phyloP scores from a whole-genome alignment of 2,888 invertebrate genomes.

The Drosophila paracracens region DNA sequence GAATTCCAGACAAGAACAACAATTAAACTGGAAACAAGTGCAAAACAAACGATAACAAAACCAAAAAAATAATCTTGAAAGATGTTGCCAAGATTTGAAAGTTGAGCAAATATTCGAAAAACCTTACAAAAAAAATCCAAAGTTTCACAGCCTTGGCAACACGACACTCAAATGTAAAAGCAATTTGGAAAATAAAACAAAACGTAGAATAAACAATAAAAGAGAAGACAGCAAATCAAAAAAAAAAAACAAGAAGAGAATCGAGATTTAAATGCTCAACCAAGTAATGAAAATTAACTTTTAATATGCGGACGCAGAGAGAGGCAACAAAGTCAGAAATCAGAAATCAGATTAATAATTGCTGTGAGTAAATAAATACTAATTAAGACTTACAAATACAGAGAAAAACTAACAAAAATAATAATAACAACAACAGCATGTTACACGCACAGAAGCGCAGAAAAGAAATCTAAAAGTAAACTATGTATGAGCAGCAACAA shows the following conservation, averaged over 20 bases:
- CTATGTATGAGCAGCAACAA: constrained; percentile 59
- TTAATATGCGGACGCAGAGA: constrained; percentile 36
- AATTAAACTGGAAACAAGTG: not conserved
- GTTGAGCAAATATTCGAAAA: constrained; percentile 20
- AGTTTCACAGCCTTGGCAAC: constrained; percentile 54
- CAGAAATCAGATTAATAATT: constrained; percentile 63
- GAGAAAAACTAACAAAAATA: constrained; percentile 24
- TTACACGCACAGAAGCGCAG: constrained; percentile 58
- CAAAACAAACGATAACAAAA: not conserved
- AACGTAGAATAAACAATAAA: constrained; percentile 41
- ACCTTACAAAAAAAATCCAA: constrained; percentile 28
- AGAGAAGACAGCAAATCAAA: not conserved
- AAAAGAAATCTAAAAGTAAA: constrained; percentile 78
- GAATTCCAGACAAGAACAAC: constrained; percentile 15
- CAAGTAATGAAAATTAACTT: constrained; percentile 43
- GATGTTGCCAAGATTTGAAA: constrained; percentile 16
- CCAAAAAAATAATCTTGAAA: not conserved
- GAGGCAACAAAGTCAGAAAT: constrained; percentile 19
- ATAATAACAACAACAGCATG: constrained; percentile 34
- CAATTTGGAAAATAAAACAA: constrained; percentile 37
- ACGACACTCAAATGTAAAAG: constrained; percentile 17
- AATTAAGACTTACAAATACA: constrained; percentile 58
- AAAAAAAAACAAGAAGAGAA: constrained; percentile 7
- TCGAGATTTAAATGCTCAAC: constrained; percentile 19
- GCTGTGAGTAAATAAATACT: constrained; percentile 61